phyloP scores from a whole-genome alignment of 1,140 invertebrate species.

The Heliconius melpomene region DNA sequence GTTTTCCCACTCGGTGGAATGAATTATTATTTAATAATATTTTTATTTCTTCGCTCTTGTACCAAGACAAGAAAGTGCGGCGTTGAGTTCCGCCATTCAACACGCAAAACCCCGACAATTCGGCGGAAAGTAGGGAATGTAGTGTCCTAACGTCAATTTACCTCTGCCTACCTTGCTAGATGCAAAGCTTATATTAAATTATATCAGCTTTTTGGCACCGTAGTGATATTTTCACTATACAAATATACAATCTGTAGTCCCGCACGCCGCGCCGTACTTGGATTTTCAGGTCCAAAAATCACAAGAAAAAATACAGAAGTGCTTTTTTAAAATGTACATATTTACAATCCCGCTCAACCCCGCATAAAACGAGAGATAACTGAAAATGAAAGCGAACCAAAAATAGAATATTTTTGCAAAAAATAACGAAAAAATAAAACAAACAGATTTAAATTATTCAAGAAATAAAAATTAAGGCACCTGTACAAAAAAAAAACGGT shows the following conservation, averaged over 20 bases:
- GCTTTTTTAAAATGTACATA: constrained; percentile 11
- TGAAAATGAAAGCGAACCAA: not conserved
- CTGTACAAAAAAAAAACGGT: constrained; percentile 50
- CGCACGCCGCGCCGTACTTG: too few relatives aligned
- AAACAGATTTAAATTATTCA: constrained; percentile 32
- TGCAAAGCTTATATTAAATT: not conserved
- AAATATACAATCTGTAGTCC: too few relatives aligned
- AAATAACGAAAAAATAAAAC: constrained; percentile 13
- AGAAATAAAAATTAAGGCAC: constrained; percentile 45
- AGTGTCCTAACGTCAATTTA: too few relatives aligned
- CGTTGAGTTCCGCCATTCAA: too few relatives aligned
- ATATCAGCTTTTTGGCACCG: not conserved
- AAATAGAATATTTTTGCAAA: constrained; percentile 8
- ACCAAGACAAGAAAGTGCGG: not conserved
- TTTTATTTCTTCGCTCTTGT: too few relatives aligned
- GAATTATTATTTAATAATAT: too few relatives aligned
- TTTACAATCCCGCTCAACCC: not conserved
- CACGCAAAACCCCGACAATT: too few relatives aligned
- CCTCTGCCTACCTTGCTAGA: too few relatives aligned
- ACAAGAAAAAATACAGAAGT: constrained; percentile 10
- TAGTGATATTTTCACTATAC: not conserved
- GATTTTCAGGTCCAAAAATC: not conserved
- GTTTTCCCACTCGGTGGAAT: not conserved
- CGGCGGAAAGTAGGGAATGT: too few relatives aligned
- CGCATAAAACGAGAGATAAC: not conserved